Percentiles rank a stretch among this genome's conserved stretches.
These are phyloP conservation scores for Clarias platycephalus DNA, from an alignment of 2,797 vertebrate genomes.

Conservation along the genomic window DNA sequence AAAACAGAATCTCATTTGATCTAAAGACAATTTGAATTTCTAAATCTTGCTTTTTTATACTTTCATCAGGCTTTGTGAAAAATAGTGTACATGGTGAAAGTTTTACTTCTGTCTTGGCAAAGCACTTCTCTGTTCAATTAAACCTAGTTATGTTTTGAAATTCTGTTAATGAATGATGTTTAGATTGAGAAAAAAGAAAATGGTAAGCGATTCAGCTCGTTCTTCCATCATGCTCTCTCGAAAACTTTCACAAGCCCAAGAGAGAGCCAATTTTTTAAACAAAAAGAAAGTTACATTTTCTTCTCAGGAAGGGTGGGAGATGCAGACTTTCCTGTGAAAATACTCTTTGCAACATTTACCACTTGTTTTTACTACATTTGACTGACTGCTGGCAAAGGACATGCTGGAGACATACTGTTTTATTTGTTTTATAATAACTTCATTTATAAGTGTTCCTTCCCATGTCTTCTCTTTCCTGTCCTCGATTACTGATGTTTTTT, in stretches of 20 bases:
- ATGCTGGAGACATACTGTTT: background rate
- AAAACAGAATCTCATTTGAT: background rate
- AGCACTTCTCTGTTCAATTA: background rate
- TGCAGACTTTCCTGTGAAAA: background rate
- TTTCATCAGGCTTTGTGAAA: background rate
- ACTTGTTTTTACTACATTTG: background rate
- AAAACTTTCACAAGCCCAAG: background rate
- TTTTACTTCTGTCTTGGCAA: background rate
- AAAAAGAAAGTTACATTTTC: background rate
- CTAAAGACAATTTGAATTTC: background rate
- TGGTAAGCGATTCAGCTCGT: background rate
- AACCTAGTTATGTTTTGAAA: background rate
- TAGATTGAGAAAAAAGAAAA: background rate
- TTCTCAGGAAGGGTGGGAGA: background rate
- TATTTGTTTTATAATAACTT: background rate
- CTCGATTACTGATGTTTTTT: background rate
- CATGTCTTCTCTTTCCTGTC: background rate
- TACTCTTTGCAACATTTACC: background rate
- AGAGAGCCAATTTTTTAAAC: background rate
- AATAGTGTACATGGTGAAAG: background rate
- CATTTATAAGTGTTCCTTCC: background rate
- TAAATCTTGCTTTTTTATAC: background rate
- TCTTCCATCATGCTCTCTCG: background rate
- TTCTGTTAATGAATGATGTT: background rate
- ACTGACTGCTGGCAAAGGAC: background rate